A percentile compares a stretch with the other conserved stretches of the same genome.
phyloP scores from a whole-genome alignment of 2,888 invertebrate species.

The Eupithecia insigniata region DNA sequence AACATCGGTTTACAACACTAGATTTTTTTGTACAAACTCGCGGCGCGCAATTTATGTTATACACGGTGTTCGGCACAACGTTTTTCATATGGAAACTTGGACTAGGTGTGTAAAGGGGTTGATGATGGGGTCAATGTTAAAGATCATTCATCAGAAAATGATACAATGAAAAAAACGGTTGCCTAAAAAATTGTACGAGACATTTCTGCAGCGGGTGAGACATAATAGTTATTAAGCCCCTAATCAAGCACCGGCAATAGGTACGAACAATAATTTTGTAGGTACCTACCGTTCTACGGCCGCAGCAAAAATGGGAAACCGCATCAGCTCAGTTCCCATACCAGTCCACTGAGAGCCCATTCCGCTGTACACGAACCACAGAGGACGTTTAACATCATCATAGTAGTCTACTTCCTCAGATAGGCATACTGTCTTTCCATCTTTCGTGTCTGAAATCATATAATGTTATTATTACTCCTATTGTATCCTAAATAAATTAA shows the following conservation, averaged over 20 bases:
- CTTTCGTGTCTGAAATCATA: constrained; percentile 53
- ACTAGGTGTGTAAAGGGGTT: no score
- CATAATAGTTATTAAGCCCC: no score
- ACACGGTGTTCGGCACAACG: no score
- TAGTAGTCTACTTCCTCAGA: constrained; percentile 58
- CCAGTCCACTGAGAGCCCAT: constrained; percentile 89
- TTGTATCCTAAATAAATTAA: background rate
- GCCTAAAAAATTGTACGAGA: background rate
- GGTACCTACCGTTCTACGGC: constrained; percentile 73
- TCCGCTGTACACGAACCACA: constrained; percentile 89
- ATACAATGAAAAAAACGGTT: background rate
- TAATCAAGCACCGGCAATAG: background rate
- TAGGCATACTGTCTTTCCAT: constrained; percentile 58
- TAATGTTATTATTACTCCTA: background rate
- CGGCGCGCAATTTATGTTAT: no score
- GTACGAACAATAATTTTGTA: background rate
- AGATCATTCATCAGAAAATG: no score
- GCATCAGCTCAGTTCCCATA: constrained; percentile 87
- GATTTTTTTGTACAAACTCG: no score
- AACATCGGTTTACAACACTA: no score
- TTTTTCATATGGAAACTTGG: no score
- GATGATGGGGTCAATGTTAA: no score
- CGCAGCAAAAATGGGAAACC: constrained; percentile 84
- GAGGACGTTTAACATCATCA: constrained; percentile 71
- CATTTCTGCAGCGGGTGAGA: background rate